These are phyloP conservation scores for Ameiurus melas DNA, from an alignment of 2,113 vertebrate genomes.

Conservation along the genomic window DNA sequence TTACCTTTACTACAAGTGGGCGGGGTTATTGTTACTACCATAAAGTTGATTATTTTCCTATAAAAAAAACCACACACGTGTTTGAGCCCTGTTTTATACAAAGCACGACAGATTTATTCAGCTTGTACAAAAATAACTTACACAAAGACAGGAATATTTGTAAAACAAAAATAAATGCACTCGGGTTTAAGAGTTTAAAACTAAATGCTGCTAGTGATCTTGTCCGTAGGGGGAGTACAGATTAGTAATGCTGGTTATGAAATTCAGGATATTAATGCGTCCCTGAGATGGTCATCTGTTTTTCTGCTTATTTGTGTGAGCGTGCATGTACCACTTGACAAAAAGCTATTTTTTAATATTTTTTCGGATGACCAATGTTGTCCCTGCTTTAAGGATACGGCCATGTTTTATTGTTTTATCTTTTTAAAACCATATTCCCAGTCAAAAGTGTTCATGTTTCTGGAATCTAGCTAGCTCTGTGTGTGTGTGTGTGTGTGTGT, in stretches of 20 bases:
- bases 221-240: not conserved
- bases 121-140: slow-evolving; percentile 35
- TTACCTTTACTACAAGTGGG: not conserved
- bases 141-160: not conserved
- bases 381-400: not conserved
- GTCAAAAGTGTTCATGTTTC: not conserved
- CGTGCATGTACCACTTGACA: not conserved
- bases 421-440: not conserved
- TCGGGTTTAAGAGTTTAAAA: not conserved
- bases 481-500: no score
- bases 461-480: no score
- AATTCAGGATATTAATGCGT: not conserved
- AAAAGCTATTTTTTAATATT: not conserved
- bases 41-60: not conserved
- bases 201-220: not conserved
- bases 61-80: not conserved
- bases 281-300: slow-evolving; percentile 6
- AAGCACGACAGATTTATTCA: slow-evolving; percentile 26
- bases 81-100: not conserved
- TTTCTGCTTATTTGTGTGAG: not conserved
- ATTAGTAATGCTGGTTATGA: not conserved
- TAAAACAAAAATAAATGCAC: not conserved
- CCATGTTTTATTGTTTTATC: not conserved
- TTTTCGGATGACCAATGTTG: not conserved
- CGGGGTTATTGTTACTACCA: not conserved